A percentile compares a stretch with the other conserved stretches of the same genome.
phyloP scores from a whole-genome alignment of 2,888 invertebrate species.

The Spodoptera exigua region DNA sequence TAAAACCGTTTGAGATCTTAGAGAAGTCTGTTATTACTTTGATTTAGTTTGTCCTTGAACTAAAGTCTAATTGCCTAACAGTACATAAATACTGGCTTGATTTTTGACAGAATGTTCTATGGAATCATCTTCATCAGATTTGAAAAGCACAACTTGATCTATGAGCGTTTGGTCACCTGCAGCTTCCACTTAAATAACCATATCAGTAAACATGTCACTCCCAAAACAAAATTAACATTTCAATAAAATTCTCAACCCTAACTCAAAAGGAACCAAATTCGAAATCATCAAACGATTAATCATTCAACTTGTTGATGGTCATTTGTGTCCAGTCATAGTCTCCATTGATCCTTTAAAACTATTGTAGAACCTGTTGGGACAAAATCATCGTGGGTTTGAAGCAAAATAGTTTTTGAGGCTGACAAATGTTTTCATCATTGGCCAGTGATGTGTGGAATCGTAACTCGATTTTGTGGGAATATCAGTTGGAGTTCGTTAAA shows the following conservation, averaged over 20 bases:
- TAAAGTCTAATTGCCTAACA: no score
- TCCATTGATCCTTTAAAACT: slow-evolving; percentile 60
- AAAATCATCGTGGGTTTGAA: slow-evolving; percentile 39
- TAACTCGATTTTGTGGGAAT: slow-evolving; percentile 73
- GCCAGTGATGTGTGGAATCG: slow-evolving; percentile 57
- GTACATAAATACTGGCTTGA: no score
- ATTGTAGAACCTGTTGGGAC: slow-evolving; percentile 61
- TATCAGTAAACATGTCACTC: slow-evolving; percentile 11
- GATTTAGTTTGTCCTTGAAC: no score
- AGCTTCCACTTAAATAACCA: no score
- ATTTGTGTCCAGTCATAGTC: slow-evolving; percentile 72
- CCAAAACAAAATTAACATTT: slow-evolving; percentile 51
- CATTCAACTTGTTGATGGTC: slow-evolving; percentile 64
- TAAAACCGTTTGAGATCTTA: slow-evolving; percentile 17
- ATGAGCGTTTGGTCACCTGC: no score
- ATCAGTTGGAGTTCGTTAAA: slow-evolving; percentile 46
- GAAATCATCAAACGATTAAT: slow-evolving; percentile 73
- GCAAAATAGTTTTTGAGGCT: slow-evolving; percentile 25
- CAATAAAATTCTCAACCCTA: slow-evolving; percentile 49
- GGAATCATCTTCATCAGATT: no score
- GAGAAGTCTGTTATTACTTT: slow-evolving; percentile 4
- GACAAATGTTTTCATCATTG: slow-evolving; percentile 47
- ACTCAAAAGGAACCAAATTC: slow-evolving; percentile 60
- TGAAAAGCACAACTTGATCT: no score
- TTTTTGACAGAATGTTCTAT: no score